Conservation (phyloP, 2,113 vertebrate genomes). For the Macaca nemestrina region DNA sequence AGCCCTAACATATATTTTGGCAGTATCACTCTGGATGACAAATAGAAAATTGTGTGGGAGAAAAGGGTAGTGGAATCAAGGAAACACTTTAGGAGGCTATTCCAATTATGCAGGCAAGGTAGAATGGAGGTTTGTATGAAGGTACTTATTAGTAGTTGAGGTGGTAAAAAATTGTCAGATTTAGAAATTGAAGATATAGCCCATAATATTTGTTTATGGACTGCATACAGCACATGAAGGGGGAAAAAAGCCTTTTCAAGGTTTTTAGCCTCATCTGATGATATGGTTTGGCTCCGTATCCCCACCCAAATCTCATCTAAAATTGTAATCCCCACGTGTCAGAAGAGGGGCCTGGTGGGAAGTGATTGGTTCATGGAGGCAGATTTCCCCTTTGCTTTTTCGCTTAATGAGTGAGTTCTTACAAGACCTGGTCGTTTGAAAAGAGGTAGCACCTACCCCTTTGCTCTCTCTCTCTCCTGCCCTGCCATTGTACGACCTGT, state of each 20-base stretch:
- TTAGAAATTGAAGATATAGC: background rate
- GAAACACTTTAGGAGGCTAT: background rate
- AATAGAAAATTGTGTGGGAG: background rate
- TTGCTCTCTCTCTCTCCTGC: no score
- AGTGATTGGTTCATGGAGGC: no score
- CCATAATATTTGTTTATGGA: background rate
- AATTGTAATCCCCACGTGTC: no score
- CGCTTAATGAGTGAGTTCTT: no score
- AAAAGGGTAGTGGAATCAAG: background rate
- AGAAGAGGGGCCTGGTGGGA: no score
- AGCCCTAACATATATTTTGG: background rate
- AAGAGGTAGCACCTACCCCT: no score
- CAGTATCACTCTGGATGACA: background rate
- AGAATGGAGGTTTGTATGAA: background rate
- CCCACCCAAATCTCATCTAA: no score
- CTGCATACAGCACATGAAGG: background rate
- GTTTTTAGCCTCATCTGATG: background rate
- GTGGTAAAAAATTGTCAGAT: background rate
- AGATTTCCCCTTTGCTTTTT: no score
- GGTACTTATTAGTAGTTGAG: background rate
- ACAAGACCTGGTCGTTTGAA: no score
- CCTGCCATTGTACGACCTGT: no score
- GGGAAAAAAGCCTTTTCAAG: background rate
- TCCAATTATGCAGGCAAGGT: background rate
- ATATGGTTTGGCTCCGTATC: no score